Evolutionary conservation across 2,113 vertebrate genomes (phyloP), one percentile per base, ranked within the genome.

Genomic region (Clupea harengus): DNA sequence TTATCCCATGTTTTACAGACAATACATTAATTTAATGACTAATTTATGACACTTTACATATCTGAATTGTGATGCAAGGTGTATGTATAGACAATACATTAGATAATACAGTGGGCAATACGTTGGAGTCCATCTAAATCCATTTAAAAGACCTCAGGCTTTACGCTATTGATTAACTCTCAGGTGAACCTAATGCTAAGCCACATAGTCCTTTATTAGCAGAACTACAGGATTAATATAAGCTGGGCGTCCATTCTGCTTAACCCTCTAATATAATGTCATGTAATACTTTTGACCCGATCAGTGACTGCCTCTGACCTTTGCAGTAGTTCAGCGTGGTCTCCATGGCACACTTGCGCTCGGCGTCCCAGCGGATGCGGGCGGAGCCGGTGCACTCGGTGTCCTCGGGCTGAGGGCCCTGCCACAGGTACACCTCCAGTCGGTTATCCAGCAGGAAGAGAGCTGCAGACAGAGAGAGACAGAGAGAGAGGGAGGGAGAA

Each of bases 381-480:
- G 95, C 95, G 0, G 95, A 95, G 84, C 95, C 95, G 0, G 94
- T 94, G 60, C 92, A 87, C 88, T 93, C 91, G 0, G 89, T 83
- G 81, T 96, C 95, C 0, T 94, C 93, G 0, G 94, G 93, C 90
- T 94, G 91, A 92, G 89, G 90, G 86, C 95, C 95, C 89, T 96
- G 95, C 95, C 95, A 96, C 90, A 96, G 92, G 89, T 96, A 96
- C 87, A 96, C 95, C 90, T 96, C 95, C 94, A 95, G 94, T 17
- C 92, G 94, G 90, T 95, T 96, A 88, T 96, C 95, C 86, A 96
- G 89, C 87, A 96, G 86, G 87, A 95, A 96, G 75, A 95, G 85
- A 7, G 95, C 95, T 96, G 88, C 46, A 47, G 52, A 54, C 13
- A 54, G 50, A 54, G 13, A 18, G 50, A 54, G 52, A 17, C 15